Percentiles rank a stretch among this genome's conserved stretches.
Evolutionary conservation across 2,797 vertebrate genomes (phyloP).

Genomic region (Sebastes alutus): DNA sequence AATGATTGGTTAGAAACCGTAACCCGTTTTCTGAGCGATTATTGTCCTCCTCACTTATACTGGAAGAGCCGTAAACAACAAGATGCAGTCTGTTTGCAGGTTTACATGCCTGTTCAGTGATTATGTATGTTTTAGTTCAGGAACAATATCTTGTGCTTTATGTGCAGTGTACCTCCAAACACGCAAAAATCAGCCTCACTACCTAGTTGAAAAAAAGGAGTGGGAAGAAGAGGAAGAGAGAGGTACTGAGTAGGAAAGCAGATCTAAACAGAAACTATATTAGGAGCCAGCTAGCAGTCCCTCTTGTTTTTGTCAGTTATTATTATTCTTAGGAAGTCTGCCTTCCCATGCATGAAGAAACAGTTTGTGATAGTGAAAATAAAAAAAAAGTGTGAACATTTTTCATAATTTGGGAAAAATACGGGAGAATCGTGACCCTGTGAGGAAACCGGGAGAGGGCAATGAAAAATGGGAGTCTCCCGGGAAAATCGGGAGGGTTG

Average conservation of each 20-base stretch:
- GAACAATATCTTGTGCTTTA: not conserved
- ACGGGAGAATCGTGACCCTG: too few species aligned
- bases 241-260: not conserved
- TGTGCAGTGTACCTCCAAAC: not conserved
- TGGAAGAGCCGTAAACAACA: not conserved
- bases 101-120: not conserved
- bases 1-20: not conserved
- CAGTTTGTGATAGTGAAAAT: too few species aligned
- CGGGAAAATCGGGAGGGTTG: too few species aligned
- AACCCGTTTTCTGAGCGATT: not conserved
- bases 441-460: too few species aligned
- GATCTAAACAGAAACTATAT: not conserved
- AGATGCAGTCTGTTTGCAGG: not conserved
- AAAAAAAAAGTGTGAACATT: too few species aligned
- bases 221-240: not conserved
- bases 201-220: not conserved
- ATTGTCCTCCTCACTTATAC: not conserved
- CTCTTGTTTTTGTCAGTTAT: not conserved
- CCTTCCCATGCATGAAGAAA: too few species aligned
- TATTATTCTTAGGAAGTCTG: too few species aligned
- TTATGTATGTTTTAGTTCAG: not conserved
- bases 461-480: too few species aligned
- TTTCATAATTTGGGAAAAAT: too few species aligned
- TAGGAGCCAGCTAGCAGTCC: not conserved
- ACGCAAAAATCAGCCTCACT: not conserved